phyloP scores from a whole-genome alignment of 2,888 invertebrate genomes.

The Penaeus monodon region DNA sequence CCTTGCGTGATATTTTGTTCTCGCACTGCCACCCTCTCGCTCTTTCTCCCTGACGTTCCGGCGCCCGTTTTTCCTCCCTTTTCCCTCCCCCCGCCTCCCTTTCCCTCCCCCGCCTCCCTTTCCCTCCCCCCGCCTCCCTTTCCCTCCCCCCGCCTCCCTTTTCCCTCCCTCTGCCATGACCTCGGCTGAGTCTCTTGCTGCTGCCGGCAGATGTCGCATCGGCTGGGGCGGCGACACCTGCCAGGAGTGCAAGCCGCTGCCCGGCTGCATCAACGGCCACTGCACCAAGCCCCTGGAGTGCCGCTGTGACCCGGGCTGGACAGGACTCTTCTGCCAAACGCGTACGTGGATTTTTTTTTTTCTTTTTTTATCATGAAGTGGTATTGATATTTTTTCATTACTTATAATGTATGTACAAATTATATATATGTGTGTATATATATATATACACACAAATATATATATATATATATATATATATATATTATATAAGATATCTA shows the following conservation, averaged over 20 bases:
- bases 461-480: neutral
- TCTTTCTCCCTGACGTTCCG: too few species aligned
- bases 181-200: neutral
- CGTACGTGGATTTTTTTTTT: conserved; percentile 32
- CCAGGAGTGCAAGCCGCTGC: conserved; percentile 86
- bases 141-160: too few species aligned
- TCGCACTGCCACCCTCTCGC: fast-evolving
- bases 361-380: neutral
- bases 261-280: conserved; percentile 91
- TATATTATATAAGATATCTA: neutral
- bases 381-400: neutral
- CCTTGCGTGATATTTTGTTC: too few species aligned
- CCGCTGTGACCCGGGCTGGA: conserved; percentile 91
- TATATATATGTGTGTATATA: neutral
- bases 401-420: neutral
- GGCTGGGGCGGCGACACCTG: conserved; percentile 92
- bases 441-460: neutral
- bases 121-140: neutral
- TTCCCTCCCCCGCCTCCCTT: neutral
- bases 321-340: conserved; percentile 73
- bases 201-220: conserved; percentile 79
- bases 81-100: too few species aligned
- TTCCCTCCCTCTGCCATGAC: neutral
- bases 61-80: too few species aligned
- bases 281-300: conserved; percentile 92